Evolutionary conservation across 2,113 vertebrate species (phyloP), one percentile per base, ranked within the genome.

Genomic region (Corythoichthys haematopterus): DNA sequence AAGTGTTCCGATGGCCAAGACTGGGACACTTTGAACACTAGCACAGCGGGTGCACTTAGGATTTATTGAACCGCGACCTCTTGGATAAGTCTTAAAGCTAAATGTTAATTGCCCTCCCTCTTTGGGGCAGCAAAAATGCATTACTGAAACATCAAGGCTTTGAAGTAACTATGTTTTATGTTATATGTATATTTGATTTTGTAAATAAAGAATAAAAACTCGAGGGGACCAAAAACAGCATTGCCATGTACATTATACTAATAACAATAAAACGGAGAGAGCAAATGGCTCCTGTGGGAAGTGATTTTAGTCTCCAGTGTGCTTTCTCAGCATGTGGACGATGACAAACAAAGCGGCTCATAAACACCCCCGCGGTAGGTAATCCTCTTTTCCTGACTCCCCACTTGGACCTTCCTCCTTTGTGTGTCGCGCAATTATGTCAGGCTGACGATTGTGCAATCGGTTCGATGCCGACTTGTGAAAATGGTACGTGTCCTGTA

Each of bases 301-400:
- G 36, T 16, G 57, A 36, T 38, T 59, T 38, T 35, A 13, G 12
- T 75, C 66, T 64, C 36, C 61, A 64, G 56, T 64, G 68, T 50
- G 65, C 69, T 51, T 68, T 62, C 64, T 69, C 67, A 50, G 50
- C 46, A 38, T 64, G 72, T 70, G 55, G 46, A 3, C 2, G 74
- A 60, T 68, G 74, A 66, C 64, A 48, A 69, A 35, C 66, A 73
- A 77, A 59, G 57, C 57, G 35, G 75, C 52, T 48, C 57, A 64
- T 46, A 73, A 79, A 81, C 71, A 76, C 14, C 48, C 62, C 46
- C 53, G 4, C 45, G 20, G 20, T 28, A 28, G 59, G 64, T 81
- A 76, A 85, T 85, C 81, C 75, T 10, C 66, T 72, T 71, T 48
- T 67, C 46, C 33, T 12, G 33, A 33, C 14, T 58, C 14, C 56